A percentile compares a stretch with the other conserved stretches of the same genome.
These are phyloP conservation scores for Heliangelus exortis DNA, from an alignment of 2,797 vertebrate species.

Conservation along the genomic window DNA sequence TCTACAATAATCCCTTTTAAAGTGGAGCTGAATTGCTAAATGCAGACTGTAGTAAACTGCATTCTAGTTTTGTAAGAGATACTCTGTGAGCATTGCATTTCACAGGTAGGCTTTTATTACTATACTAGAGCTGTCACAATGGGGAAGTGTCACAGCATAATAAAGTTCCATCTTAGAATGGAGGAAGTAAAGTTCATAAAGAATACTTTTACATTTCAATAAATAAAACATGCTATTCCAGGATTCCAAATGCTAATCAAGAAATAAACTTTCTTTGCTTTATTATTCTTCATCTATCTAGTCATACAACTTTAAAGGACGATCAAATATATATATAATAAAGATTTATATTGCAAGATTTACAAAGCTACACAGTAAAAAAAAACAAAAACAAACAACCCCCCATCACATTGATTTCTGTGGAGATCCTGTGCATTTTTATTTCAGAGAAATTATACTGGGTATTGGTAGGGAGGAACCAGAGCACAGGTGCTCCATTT, in stretches of 20 bases:
- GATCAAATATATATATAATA: neutral
- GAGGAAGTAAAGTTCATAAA: neutral
- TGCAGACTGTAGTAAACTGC: conserved; percentile 50
- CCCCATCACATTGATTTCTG: neutral
- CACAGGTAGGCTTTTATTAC: conserved; percentile 72
- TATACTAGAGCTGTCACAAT: conserved; percentile 13
- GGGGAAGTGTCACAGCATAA: conserved; percentile 38
- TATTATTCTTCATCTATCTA: neutral
- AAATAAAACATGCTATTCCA: neutral
- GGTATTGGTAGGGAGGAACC: neutral
- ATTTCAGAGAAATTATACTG: neutral
- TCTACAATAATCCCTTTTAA: conserved; percentile 57
- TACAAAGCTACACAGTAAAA: neutral
- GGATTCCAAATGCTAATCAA: neutral
- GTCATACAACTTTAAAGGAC: neutral
- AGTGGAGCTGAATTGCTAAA: conserved; percentile 47
- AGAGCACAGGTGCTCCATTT: conserved; percentile 10
- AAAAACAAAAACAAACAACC: neutral
- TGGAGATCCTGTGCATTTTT: neutral
- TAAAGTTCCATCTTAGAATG: neutral
- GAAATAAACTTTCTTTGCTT: neutral
- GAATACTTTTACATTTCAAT: neutral
- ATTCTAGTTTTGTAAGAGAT: conserved; percentile 65
- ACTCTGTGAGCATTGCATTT: conserved; percentile 40
- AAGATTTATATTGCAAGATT: neutral